Conservation (phyloP, 2,797 vertebrate genomes). For the Garrulus glandarius region DNA sequence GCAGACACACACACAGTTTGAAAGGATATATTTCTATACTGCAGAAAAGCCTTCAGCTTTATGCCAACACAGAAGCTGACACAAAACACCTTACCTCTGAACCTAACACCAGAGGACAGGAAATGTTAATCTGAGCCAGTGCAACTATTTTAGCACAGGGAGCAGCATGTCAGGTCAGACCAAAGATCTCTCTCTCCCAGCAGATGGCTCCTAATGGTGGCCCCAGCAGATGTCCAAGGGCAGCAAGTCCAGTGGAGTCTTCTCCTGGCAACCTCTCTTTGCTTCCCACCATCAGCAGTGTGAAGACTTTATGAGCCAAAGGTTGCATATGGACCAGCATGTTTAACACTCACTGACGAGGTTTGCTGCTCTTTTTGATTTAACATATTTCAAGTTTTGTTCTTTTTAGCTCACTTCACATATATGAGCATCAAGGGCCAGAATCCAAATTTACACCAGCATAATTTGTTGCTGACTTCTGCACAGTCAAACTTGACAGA, state of each 20-base stretch:
- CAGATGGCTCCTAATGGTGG: not conserved
- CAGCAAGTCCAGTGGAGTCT: not conserved
- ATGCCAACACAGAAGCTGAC: conserved; percentile 32
- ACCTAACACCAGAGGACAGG: conserved; percentile 51
- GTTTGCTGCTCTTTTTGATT: conserved; percentile 65
- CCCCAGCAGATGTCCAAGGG: not conserved
- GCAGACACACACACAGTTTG: not conserved
- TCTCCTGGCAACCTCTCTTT: not conserved
- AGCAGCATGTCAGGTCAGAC: not conserved
- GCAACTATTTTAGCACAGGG: not conserved
- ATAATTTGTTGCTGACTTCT: conserved; percentile 55
- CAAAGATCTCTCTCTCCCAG: not conserved
- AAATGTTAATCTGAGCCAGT: conserved; percentile 30
- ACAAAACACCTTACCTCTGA: conserved; percentile 46
- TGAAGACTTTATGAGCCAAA: conserved; percentile 49
- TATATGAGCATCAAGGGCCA: conserved; percentile 29
- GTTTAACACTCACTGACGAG: conserved; percentile 43
- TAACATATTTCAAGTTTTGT: conserved; percentile 50
- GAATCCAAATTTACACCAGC: conserved; percentile 59
- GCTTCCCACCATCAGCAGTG: not conserved
- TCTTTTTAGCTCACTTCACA: conserved; percentile 26
- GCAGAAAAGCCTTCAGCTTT: conserved; percentile 12
- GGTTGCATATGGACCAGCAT: conserved; percentile 63
- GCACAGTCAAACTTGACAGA: conserved; percentile 40
- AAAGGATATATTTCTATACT: conserved; percentile 1